Percentiles rank a stretch among this genome's conserved stretches.
These are phyloP conservation scores for Eonycteris spelaea DNA, from an alignment of 2,113 vertebrate genomes.

Conservation along the genomic window DNA sequence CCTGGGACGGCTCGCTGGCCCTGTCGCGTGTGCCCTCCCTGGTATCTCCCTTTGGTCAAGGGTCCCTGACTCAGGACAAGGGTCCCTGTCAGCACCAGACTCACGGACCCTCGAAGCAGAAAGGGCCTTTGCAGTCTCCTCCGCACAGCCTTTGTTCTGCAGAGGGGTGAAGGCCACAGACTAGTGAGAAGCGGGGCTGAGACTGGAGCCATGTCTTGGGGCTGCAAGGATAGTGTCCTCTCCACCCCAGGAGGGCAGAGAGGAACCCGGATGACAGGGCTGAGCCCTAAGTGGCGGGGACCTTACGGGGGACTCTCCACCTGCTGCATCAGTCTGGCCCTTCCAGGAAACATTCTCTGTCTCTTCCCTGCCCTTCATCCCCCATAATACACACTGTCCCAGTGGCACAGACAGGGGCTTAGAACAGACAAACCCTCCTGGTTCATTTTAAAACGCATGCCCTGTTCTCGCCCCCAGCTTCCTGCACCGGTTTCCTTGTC, in stretches of 20 bases:
- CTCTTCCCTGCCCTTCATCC: not conserved
- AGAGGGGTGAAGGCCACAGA: not conserved
- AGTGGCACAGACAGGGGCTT: not conserved
- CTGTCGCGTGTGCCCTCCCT: fast-evolving
- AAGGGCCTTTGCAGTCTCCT: not conserved
- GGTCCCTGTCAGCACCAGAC: not conserved
- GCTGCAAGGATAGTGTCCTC: not conserved
- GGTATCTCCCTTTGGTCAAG: not conserved
- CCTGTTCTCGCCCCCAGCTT: not conserved
- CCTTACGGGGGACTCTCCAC: fast-evolving
- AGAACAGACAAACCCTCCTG: not conserved
- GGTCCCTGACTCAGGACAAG: not conserved
- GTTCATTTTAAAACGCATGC: not conserved
- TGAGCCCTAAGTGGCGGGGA: not conserved
- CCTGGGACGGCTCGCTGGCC: fast-evolving
- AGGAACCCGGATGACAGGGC: not conserved
- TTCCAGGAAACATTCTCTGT: not conserved
- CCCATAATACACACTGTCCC: not conserved
- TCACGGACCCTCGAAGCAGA: not conserved
- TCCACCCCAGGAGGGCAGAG: not conserved
- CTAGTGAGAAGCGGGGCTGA: not conserved
- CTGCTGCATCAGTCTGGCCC: not conserved
- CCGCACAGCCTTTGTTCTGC: not conserved
- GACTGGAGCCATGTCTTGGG: not conserved
- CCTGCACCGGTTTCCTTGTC: not conserved